phyloP scores from a whole-genome alignment of 2,888 invertebrate species.

The Drosophila robusta region DNA sequence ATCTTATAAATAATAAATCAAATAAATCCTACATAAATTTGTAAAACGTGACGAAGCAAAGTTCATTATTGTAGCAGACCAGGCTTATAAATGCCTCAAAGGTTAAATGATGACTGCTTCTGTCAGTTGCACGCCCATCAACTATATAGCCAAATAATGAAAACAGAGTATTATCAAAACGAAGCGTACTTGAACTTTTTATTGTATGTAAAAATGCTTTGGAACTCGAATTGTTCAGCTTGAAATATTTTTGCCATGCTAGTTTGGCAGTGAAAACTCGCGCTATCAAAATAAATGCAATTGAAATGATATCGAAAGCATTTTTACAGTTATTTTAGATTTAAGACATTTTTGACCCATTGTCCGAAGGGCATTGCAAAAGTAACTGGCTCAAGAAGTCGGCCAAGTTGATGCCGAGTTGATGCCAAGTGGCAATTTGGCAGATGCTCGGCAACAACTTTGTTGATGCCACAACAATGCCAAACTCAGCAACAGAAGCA shows the following conservation, averaged over 20 bases:
- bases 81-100: too few species aligned
- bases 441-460: conserved; percentile 12
- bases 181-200: background rate
- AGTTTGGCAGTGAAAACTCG: background rate
- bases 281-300: background rate
- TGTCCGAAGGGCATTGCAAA: background rate
- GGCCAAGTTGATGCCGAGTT: conserved; percentile 17
- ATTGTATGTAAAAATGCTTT: background rate
- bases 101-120: too few species aligned
- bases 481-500: conserved; percentile 18
- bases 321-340: background rate
- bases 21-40: too few species aligned
- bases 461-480: conserved; percentile 7
- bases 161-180: background rate
- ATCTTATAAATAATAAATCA: too few species aligned
- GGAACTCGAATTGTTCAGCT: background rate
- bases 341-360: background rate
- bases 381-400: conserved; percentile 9
- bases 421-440: conserved; percentile 23
- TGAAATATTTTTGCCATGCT: background rate
- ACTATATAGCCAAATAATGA: background rate
- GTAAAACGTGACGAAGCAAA: too few species aligned
- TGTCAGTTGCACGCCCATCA: too few species aligned
- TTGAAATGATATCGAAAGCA: background rate
- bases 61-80: too few species aligned